Evolutionary conservation across 2,797 vertebrate species (phyloP), one percentile per base, ranked within the genome.

Genomic region (Poecile montanus): DNA sequence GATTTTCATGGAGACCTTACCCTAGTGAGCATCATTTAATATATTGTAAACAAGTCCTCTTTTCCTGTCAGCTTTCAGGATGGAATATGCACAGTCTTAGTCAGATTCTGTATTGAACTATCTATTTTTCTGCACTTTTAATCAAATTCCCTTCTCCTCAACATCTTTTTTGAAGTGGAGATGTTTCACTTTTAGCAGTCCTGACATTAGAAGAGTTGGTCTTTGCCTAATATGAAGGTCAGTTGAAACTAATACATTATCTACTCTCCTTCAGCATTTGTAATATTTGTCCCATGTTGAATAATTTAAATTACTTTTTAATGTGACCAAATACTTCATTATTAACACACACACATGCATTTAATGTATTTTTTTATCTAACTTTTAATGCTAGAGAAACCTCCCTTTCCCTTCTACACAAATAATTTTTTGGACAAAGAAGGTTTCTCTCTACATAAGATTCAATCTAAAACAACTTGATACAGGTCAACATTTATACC

Each of bases 391-490:
- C 3, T 42, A 66, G 4, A 88, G 11, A 76, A 81, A 23, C 4
- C 0, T 11, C 1, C 2, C 9, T 56, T 65, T 3, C 5, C 11
- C 16, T 32, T 26, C 3, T 54, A 7, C 5, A 12, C 38, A 75
- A 36, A 48, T 3, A 54, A 56, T 11, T 53, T 86, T 22, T 61
- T 86, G 6, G 13, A 12, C 63, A 57, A 45, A 73, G 7, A 62
- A 19, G 4, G 3, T 48, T 87, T 79, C 26, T 22, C 13, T 22
- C 13, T 61, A 10, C 2, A 2, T 56, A 60, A 51, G 11, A 30
- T 32, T 67, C 12, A 32, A 16, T 57, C 8, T 58, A 42, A 82
- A 91, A 74, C 61, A 81, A 40, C 6, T 76, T 53, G 15, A 50
- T 65, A 26, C 2, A 44, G 10, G 13, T 58, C 13, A 78, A 65